These are phyloP conservation scores for Gallirallus australis DNA, from an alignment of 2,797 vertebrate genomes.

Conservation along the genomic window DNA sequence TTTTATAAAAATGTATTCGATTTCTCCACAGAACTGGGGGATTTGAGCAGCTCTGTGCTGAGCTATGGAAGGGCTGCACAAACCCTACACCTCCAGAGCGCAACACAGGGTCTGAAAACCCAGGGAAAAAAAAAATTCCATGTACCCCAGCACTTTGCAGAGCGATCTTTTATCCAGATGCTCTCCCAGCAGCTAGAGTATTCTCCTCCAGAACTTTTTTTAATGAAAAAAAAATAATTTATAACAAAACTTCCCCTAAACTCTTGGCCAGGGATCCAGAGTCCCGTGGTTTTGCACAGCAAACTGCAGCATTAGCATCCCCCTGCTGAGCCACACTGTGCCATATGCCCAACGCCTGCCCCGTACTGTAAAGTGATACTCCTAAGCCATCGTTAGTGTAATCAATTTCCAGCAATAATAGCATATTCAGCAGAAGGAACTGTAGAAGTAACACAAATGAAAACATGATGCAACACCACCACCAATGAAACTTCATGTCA, in stretches of 20 bases:
- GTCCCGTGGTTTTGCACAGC: background rate
- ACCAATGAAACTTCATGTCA: background rate
- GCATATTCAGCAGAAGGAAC: background rate
- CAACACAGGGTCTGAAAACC: background rate
- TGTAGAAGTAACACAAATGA: background rate
- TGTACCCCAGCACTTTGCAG: background rate
- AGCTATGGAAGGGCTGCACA: background rate
- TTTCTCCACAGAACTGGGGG: background rate
- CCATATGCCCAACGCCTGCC: accelerated
- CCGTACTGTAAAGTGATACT: accelerated
- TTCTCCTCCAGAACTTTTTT: background rate
- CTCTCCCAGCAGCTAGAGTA: background rate
- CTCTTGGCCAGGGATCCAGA: background rate
- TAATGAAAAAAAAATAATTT: background rate
- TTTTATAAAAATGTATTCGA: slow-evolving; percentile 30
- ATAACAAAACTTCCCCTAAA: background rate
- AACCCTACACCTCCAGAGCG: background rate
- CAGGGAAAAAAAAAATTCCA: background rate
- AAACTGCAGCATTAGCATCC: background rate
- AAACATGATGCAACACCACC: accelerated
- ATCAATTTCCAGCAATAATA: background rate
- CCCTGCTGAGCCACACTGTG: accelerated
- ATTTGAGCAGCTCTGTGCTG: background rate
- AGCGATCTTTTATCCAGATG: slow-evolving; percentile 20
- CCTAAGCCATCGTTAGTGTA: background rate